phyloP scores from a whole-genome alignment of 35 echinoderm and acorn worm species.

The Amphiura filiformis region DNA sequence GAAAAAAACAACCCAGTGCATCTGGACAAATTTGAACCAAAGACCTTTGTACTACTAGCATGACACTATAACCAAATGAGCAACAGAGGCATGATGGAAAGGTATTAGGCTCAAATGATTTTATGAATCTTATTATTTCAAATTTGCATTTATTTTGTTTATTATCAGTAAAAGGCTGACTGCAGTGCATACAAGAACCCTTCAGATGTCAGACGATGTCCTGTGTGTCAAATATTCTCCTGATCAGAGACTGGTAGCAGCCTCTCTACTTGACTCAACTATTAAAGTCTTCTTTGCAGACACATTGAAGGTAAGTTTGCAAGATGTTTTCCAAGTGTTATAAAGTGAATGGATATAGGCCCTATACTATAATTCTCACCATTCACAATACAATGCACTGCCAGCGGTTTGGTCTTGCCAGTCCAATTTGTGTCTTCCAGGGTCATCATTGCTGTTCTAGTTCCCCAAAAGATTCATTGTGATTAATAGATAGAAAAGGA shows the following conservation, averaged over 20 bases:
- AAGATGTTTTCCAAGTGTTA: background rate
- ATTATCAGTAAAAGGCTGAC: slow-evolving; percentile 61
- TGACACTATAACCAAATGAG: too few species aligned
- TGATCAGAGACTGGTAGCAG: slow-evolving; percentile 80
- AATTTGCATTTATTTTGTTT: too few species aligned
- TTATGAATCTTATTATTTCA: too few species aligned
- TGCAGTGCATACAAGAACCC: slow-evolving; percentile 64
- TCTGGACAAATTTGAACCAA: too few species aligned
- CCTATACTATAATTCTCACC: background rate
- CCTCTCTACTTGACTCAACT: slow-evolving; percentile 79
- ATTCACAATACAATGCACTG: background rate
- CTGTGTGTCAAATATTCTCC: slow-evolving; percentile 91
- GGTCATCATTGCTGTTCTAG: too few species aligned
- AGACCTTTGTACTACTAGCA: too few species aligned
- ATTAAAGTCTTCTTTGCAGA: slow-evolving; percentile 98
- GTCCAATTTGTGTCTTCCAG: too few species aligned
- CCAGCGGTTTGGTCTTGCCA: background rate
- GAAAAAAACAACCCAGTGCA: too few species aligned
- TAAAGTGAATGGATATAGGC: background rate
- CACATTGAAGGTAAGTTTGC: slow-evolving; percentile 62
- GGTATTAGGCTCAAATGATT: too few species aligned
- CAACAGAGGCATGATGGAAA: too few species aligned
- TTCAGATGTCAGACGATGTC: slow-evolving; percentile 97
- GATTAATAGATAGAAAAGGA: too few species aligned
- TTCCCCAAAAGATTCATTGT: too few species aligned